Percentiles rank a stretch among this genome's conserved stretches.
Evolutionary conservation across 35 echinoderm and acorn worm species (phyloP).

Genomic region (Stichopus chloronotus): DNA sequence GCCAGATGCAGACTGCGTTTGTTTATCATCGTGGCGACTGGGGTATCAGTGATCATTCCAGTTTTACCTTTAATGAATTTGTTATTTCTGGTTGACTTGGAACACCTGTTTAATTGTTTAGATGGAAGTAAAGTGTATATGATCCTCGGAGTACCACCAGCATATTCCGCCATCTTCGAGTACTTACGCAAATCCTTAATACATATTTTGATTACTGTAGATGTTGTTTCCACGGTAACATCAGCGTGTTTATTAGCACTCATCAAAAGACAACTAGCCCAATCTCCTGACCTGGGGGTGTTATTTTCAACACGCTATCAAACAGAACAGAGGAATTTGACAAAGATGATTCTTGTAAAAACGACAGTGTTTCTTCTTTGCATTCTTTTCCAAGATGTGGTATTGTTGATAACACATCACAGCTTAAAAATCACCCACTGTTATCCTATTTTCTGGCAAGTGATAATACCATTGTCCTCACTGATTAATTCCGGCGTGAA

Average conservation of each 20-base stretch:
- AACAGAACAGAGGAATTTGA: background rate
- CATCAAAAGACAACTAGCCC: background rate
- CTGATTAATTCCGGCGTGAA: constrained; percentile 24
- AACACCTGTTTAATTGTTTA: background rate
- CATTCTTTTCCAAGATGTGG: constrained; percentile 14
- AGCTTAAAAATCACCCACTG: background rate
- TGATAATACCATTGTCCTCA: background rate
- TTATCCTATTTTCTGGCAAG: no score
- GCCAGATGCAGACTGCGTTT: background rate
- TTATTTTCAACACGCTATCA: background rate
- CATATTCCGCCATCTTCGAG: background rate
- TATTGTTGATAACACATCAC: background rate
- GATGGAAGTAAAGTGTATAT: background rate
- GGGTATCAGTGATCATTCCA: background rate
- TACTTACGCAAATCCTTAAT: background rate
- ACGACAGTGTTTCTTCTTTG: background rate
- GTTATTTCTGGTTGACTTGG: background rate
- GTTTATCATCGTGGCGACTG: background rate
- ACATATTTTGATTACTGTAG: background rate
- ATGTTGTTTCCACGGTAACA: background rate
- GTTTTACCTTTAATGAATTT: background rate
- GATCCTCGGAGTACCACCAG: background rate
- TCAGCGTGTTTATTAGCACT: background rate
- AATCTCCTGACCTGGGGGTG: background rate
- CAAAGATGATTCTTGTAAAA: constrained; percentile 25